Evolutionary conservation across 2,888 invertebrate genomes (phyloP).

Genomic region (Apoda limacodes): DNA sequence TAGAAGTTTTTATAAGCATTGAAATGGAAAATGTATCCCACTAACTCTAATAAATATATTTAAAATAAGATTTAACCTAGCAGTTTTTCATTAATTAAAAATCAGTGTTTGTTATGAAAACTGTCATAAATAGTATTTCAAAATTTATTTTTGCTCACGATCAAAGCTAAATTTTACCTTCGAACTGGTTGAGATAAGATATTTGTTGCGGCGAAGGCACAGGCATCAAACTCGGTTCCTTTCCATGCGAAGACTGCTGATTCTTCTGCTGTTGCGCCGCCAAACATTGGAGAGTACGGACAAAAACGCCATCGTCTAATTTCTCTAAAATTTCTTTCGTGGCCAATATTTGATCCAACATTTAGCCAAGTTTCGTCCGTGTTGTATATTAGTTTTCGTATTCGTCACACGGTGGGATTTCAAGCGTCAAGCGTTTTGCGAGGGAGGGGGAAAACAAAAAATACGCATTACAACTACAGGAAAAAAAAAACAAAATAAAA

Average conservation of each 20-base stretch:
- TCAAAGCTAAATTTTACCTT: constrained; percentile 70
- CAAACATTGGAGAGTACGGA: constrained; percentile 67
- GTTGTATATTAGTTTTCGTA: constrained; percentile 33
- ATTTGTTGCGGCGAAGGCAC: constrained; percentile 97
- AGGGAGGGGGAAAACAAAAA: constrained; percentile 62
- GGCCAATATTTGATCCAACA: constrained; percentile 33
- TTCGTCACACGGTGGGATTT: constrained; percentile 60
- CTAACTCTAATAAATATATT: too few relatives aligned
- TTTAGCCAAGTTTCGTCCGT: constrained; percentile 20
- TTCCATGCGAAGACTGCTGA: constrained; percentile 60
- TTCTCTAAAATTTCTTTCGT: constrained; percentile 61
- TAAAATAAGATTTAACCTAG: too few relatives aligned
- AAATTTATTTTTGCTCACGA: too few relatives aligned
- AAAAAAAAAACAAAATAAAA: constrained; percentile 41
- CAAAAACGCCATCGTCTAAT: constrained; percentile 65
- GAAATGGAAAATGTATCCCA: too few relatives aligned
- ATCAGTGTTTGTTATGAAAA: too few relatives aligned
- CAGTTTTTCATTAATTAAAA: too few relatives aligned
- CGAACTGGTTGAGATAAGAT: constrained; percentile 94
- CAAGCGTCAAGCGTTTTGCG: constrained; percentile 68
- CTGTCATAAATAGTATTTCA: too few relatives aligned
- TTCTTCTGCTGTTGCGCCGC: constrained; percentile 65
- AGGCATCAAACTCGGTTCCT: constrained; percentile 93
- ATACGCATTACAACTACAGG: constrained; percentile 70
- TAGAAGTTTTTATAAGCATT: too few relatives aligned